These are phyloP conservation scores for Hanleya hanleyi DNA, from an alignment of 2,888 invertebrate genomes.

Conservation along the genomic window DNA sequence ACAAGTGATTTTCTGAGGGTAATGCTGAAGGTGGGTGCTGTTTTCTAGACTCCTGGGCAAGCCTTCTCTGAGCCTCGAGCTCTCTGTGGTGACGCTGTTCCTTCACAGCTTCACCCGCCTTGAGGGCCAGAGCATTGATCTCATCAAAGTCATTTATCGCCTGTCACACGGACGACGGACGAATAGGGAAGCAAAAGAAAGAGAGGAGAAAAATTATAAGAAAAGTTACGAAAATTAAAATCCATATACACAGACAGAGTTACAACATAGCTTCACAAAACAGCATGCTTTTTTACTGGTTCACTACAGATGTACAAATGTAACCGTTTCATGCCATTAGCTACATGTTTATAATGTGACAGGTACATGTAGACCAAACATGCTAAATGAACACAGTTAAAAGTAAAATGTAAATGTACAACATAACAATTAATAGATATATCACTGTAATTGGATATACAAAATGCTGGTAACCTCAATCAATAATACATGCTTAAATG, in stretches of 20 bases:
- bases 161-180: conserved; percentile 30
- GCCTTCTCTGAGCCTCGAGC: conserved; percentile 16
- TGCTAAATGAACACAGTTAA: too few relatives aligned
- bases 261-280: too few relatives aligned
- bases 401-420: too few relatives aligned
- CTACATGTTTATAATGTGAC: too few relatives aligned
- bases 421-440: too few relatives aligned
- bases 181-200: conserved; percentile 20
- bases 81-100: conserved; percentile 53
- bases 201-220: conserved; percentile 10
- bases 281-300: too few relatives aligned
- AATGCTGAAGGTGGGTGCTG: background rate
- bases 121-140: conserved; percentile 48
- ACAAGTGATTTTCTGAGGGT: background rate
- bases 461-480: too few relatives aligned
- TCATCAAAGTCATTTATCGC: conserved; percentile 44
- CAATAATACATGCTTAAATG: too few relatives aligned
- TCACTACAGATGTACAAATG: too few relatives aligned
- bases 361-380: too few relatives aligned
- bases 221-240: background rate
- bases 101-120: conserved; percentile 55
- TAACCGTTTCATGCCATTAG: too few relatives aligned
- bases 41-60: background rate
- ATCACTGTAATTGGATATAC: too few relatives aligned
- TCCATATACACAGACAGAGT: background rate